Conservation (phyloP, 2,113 vertebrate species). For the Genyomyrus donnyi region DNA sequence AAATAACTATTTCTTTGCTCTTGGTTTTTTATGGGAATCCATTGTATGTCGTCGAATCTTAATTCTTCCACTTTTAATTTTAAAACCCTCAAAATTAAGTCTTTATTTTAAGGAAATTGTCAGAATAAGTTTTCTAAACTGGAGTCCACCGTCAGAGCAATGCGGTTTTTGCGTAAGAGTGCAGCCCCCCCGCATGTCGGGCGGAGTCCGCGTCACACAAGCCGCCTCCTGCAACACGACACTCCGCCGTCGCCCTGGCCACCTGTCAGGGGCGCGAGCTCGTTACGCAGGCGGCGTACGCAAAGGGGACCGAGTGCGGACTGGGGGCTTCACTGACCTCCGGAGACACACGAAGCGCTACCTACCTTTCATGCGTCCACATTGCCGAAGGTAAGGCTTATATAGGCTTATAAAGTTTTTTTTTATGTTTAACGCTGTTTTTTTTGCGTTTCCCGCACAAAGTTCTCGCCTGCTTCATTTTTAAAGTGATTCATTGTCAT, state of each 20-base stretch:
- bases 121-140: neutral
- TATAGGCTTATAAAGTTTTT: neutral
- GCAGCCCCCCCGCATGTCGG: neutral
- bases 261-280: neutral
- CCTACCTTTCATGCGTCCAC: neutral
- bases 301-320: neutral
- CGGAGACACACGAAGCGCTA: neutral
- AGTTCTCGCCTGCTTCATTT: neutral
- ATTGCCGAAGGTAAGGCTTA: neutral
- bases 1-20: neutral
- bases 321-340: neutral
- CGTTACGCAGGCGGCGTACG: neutral
- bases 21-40: neutral
- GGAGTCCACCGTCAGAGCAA: neutral
- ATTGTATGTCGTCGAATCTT: neutral
- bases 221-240: neutral
- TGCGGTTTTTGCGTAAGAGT: neutral
- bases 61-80: neutral
- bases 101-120: neutral
- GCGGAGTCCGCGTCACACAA: neutral
- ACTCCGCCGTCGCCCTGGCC: neutral
- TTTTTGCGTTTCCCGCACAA: neutral
- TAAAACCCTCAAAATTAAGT: no score
- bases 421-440: neutral
- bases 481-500: neutral